Conservation (phyloP, 2,888 invertebrate species). For the Diarsia brunnea region DNA sequence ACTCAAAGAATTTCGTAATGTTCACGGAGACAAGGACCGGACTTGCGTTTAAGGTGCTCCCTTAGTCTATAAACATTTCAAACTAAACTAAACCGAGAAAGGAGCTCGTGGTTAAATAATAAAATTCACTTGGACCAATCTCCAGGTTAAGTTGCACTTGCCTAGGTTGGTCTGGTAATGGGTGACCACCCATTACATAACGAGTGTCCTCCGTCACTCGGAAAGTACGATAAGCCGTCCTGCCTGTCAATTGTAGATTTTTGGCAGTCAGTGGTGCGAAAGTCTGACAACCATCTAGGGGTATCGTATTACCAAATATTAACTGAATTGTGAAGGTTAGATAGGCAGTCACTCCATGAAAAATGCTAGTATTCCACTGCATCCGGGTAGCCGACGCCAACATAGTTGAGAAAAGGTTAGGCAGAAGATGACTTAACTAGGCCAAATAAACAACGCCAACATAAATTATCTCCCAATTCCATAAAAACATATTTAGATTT, state of each 20-base stretch:
- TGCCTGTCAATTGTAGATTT: background rate
- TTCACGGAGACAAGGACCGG: background rate
- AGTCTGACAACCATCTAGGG: background rate
- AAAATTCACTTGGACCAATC: background rate
- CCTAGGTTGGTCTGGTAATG: background rate
- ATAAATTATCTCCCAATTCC: background rate
- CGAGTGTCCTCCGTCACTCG: background rate
- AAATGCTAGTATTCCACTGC: background rate
- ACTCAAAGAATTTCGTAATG: background rate
- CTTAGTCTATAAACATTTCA: background rate
- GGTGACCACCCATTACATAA: background rate
- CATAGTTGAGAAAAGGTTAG: background rate
- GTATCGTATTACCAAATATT: background rate
- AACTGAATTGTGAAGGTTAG: background rate
- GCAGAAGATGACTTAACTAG: background rate
- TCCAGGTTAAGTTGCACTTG: background rate
- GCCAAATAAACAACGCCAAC: background rate
- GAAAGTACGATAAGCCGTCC: background rate
- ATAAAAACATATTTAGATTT: slow-evolving; percentile 20
- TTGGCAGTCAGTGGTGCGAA: background rate
- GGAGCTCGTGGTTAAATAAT: background rate
- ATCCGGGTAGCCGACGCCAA: background rate
- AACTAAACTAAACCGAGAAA: background rate
- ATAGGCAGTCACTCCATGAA: background rate
- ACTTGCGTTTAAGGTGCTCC: background rate